These are phyloP conservation scores for Agelaius phoeniceus DNA, from an alignment of 2,113 vertebrate species.

Conservation along the genomic window DNA sequence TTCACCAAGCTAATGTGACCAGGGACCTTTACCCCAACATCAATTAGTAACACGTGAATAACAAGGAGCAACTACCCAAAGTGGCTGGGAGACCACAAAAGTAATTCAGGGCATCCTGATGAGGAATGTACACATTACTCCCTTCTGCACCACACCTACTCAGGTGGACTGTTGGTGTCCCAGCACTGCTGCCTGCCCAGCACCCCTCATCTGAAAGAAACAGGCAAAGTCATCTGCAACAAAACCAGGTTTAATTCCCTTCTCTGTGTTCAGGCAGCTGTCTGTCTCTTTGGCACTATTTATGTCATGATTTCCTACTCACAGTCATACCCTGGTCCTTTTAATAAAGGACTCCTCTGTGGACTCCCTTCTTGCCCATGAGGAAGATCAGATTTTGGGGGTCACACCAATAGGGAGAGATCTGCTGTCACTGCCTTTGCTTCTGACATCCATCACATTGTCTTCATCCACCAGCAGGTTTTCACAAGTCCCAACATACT, in stretches of 20 bases:
- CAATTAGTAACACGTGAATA: background rate
- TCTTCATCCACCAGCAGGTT: constrained; percentile 53
- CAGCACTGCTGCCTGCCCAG: background rate
- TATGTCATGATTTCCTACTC: constrained; percentile 21
- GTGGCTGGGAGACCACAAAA: background rate
- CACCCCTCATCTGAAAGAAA: background rate
- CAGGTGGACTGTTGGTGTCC: background rate
- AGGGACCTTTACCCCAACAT: background rate
- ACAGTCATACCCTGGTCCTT: constrained; percentile 54
- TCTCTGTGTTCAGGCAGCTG: background rate
- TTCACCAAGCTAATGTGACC: background rate
- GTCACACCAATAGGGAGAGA: constrained; percentile 56
- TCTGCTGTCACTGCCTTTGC: constrained; percentile 53
- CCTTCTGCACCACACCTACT: background rate
- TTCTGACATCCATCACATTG: constrained; percentile 39
- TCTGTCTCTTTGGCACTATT: background rate
- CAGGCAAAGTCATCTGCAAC: background rate
- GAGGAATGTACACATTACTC: background rate
- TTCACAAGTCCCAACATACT: constrained; percentile 61
- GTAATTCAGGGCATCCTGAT: background rate
- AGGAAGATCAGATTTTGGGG: constrained; percentile 61
- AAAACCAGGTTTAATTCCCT: background rate
- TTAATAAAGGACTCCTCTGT: constrained; percentile 63
- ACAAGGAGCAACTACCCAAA: background rate
- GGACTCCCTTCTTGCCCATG: constrained; percentile 60